These are phyloP conservation scores for Coptodon bakossiorum DNA, from an alignment of 2,113 vertebrate species.

Conservation along the genomic window DNA sequence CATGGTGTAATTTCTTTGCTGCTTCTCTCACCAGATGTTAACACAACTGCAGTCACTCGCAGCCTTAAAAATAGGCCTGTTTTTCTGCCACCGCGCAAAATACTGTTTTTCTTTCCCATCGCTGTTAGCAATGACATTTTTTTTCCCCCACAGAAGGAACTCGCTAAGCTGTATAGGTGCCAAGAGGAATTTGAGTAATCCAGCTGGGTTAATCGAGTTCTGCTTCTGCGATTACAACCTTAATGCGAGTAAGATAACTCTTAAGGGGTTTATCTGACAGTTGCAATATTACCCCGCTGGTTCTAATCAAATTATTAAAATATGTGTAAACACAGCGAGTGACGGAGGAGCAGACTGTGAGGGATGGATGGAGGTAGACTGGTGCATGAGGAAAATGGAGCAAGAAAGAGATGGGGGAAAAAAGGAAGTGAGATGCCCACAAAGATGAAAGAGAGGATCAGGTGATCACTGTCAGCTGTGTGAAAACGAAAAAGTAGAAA, in stretches of 20 bases:
- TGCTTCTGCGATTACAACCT: not conserved
- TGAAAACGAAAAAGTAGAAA: not conserved
- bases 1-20: not conserved
- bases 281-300: not conserved
- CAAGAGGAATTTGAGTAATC: not conserved
- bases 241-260: not conserved
- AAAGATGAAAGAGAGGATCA: not conserved
- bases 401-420: not conserved
- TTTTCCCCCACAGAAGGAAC: not conserved
- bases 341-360: not conserved
- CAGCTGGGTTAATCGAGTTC: not conserved
- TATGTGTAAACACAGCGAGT: not conserved
- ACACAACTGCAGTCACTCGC: not conserved
- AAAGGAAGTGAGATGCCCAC: not conserved
- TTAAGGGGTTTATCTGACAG: not conserved
- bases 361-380: not conserved
- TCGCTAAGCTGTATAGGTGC: not conserved
- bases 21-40: not conserved
- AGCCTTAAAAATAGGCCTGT: not conserved
- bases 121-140: not conserved
- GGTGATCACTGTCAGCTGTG: not conserved
- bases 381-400: not conserved
- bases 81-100: not conserved
- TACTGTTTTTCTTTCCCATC: not conserved
- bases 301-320: not conserved